Conservation (phyloP, 1,140 invertebrate species). For the Melitaea cinxia region DNA sequence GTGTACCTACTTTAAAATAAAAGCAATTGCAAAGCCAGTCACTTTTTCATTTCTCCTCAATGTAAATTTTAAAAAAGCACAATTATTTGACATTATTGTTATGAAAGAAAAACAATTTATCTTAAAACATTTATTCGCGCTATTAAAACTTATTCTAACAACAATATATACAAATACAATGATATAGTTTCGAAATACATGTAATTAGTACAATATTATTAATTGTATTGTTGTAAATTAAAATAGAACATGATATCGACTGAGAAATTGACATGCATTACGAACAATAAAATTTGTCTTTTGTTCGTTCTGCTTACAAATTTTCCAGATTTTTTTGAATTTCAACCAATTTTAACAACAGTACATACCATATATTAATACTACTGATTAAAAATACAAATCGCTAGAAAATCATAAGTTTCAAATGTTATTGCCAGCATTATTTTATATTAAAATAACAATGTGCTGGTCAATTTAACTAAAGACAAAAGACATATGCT, state of each 20-base stretch:
- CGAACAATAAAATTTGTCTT: too few relatives aligned
- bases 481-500: background rate
- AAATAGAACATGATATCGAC: background rate
- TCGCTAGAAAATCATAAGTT: too few relatives aligned
- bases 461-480: background rate
- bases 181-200: background rate
- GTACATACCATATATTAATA: too few relatives aligned
- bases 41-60: too few relatives aligned
- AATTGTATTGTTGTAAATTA: background rate
- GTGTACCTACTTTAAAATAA: too few relatives aligned
- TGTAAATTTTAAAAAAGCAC: background rate
- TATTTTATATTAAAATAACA: background rate
- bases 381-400: too few relatives aligned
- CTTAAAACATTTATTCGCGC: conserved; percentile 23
- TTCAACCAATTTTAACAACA: too few relatives aligned
- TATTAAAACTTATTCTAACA: conserved; percentile 28
- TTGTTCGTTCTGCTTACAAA: too few relatives aligned
- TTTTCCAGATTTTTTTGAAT: too few relatives aligned
- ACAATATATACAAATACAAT: conserved; percentile 27
- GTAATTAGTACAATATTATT: background rate
- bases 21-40: too few relatives aligned
- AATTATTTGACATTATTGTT: background rate
- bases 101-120: background rate
- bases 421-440: background rate
- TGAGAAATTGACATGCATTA: background rate